phyloP scores from a whole-genome alignment of 2,113 vertebrate genomes.

The Pantherophis guttatus region DNA sequence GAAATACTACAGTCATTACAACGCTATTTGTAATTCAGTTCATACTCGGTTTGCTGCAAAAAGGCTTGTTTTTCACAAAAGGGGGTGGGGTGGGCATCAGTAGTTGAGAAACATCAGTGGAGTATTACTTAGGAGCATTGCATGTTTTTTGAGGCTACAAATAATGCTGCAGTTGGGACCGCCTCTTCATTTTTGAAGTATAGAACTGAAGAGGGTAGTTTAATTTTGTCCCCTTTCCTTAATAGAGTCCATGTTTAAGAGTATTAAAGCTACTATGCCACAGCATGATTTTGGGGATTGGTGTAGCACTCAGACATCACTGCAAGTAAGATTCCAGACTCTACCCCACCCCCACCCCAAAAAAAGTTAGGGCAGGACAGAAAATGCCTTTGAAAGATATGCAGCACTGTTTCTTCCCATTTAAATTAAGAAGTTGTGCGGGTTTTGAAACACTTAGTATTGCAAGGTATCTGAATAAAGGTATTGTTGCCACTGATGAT shows the following conservation, averaged over 20 bases:
- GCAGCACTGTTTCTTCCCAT: not conserved
- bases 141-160: not conserved
- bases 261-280: not conserved
- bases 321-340: not conserved
- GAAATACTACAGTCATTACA: not conserved
- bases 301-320: not conserved
- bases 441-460: not conserved
- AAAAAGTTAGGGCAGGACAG: not conserved
- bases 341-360: not conserved
- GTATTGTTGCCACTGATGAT: not conserved
- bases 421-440: not conserved
- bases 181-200: not conserved
- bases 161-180: not conserved
- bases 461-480: not conserved
- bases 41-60: not conserved
- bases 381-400: not conserved
- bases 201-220: not conserved
- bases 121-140: not conserved
- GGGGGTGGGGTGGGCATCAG: too few species aligned
- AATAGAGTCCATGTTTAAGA: not conserved
- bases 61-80: not conserved
- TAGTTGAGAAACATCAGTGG: not conserved
- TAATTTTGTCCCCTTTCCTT: not conserved
- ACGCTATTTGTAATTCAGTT: not conserved
- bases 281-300: not conserved